phyloP scores from a whole-genome alignment of 2,113 vertebrate genomes.

The Perca flavescens region DNA sequence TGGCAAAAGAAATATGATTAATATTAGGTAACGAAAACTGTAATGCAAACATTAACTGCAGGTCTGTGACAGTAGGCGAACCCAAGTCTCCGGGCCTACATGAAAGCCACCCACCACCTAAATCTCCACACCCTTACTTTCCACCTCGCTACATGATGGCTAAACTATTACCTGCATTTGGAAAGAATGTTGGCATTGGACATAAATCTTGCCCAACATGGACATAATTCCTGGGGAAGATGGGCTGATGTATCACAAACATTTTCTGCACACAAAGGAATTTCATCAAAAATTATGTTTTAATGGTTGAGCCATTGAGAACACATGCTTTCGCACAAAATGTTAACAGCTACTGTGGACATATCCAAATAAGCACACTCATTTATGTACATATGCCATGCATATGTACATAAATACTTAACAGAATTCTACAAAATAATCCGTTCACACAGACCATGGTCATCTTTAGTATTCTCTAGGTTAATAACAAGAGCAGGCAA shows the following conservation, averaged over 20 bases:
- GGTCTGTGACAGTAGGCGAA: neutral
- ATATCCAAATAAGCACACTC: neutral
- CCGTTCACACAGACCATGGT: too few species aligned
- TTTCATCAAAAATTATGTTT: neutral
- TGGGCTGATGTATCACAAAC: neutral
- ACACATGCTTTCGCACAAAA: too few species aligned
- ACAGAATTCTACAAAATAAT: too few species aligned
- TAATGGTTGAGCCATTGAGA: neutral
- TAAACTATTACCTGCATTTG: neutral
- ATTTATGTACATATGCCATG: too few species aligned
- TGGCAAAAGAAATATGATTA: neutral
- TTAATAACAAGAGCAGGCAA: too few species aligned
- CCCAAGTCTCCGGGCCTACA: neutral
- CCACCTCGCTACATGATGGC: neutral
- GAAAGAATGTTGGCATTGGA: neutral
- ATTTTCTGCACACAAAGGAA: neutral
- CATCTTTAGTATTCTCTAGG: too few species aligned
- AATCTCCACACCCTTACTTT: neutral
- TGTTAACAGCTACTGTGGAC: neutral
- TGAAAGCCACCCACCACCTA: neutral
- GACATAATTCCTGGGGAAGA: neutral
- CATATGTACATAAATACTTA: too few species aligned
- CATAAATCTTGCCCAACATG: neutral
- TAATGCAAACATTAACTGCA: neutral
- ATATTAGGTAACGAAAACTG: neutral